Conservation (phyloP, 2,113 vertebrate genomes). For the Bostrychus sinensis region DNA sequence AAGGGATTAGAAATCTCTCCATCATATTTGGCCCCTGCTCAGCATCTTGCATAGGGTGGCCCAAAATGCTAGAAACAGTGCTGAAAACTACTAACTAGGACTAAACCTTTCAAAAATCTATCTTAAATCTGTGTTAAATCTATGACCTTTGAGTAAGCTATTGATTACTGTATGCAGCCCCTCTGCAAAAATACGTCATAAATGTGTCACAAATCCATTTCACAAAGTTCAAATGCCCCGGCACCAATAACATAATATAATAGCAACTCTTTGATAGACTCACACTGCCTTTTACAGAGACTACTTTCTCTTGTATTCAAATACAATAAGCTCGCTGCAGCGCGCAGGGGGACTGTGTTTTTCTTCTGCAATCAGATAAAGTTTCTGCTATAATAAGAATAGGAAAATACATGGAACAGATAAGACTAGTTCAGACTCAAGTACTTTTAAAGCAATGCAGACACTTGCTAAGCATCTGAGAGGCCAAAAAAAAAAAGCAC, state of each 20-base stretch:
- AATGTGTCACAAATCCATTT: slow-evolving; percentile 18
- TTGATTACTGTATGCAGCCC: too few relatives aligned
- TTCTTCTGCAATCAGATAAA: slow-evolving; percentile 1
- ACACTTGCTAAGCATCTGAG: neutral
- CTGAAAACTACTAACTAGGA: too few relatives aligned
- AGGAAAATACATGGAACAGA: slow-evolving; percentile 3
- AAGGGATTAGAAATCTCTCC: too few relatives aligned
- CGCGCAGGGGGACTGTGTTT: neutral
- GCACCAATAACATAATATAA: slow-evolving; percentile 1
- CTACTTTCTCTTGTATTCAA: neutral
- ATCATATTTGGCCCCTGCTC: too few relatives aligned
- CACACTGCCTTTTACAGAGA: slow-evolving; percentile 1
- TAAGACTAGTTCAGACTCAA: neutral
- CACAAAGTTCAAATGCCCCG: slow-evolving; percentile 28
- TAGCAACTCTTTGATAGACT: neutral
- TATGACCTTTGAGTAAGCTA: too few relatives aligned
- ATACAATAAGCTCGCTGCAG: neutral
- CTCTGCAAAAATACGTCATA: too few relatives aligned
- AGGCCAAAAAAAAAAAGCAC: neutral
- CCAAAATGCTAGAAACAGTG: too few relatives aligned
- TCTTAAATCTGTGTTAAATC: too few relatives aligned
- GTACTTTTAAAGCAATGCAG: neutral
- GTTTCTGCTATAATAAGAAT: slow-evolving; percentile 2
- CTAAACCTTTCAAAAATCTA: too few relatives aligned
- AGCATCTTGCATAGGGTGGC: too few relatives aligned